Evolutionary conservation across 2,888 invertebrate species (phyloP).

Genomic region (Lithodes maja): DNA sequence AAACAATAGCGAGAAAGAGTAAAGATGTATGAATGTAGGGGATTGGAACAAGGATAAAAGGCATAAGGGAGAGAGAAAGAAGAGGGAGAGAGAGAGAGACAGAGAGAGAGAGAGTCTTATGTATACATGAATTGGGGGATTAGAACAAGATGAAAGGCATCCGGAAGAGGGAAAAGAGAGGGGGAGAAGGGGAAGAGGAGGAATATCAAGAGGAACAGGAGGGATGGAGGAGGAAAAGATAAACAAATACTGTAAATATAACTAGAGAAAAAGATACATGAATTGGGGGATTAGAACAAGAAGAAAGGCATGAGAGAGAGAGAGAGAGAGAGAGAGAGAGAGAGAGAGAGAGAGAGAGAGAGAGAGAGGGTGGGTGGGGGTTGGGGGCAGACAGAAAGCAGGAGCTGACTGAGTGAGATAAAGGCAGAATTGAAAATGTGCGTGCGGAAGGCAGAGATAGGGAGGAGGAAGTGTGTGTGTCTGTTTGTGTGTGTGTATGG

Average conservation of each 20-base stretch:
- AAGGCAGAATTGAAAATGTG: no score
- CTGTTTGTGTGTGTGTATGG: no score
- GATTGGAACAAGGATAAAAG: no score
- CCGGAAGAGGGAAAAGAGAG: background rate
- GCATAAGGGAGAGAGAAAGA: no score
- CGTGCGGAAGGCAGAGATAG: no score
- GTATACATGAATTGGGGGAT: background rate
- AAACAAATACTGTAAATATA: no score
- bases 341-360: background rate
- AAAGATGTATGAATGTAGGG: no score
- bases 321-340: background rate
- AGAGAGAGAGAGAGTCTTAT: background rate
- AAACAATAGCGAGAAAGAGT: no score
- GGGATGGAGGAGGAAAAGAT: background rate
- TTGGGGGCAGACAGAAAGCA: no score
- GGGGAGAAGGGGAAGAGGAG: background rate
- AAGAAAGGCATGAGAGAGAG: background rate
- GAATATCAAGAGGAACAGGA: background rate
- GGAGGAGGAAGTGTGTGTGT: no score
- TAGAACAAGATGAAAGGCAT: background rate
- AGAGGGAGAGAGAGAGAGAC: background rate
- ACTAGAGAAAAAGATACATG: background rate
- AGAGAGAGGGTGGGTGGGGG: no score
- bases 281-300: background rate
- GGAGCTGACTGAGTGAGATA: no score